phyloP scores from a whole-genome alignment of 1,140 invertebrate genomes.

The Pachyrhynchus sulphureomaculatus region DNA sequence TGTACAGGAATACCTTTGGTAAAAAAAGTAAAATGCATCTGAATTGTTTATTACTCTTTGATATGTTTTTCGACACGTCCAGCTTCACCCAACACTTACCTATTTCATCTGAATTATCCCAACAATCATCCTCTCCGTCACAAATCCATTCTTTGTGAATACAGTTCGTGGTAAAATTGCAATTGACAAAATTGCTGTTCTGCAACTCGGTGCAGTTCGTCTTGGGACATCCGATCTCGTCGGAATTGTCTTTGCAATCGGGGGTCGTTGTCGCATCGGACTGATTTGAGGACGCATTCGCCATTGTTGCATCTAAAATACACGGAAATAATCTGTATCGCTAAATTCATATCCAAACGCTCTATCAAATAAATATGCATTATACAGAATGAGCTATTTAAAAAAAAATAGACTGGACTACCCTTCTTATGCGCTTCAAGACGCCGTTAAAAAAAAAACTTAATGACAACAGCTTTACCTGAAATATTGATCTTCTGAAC shows the following conservation, averaged over 20 bases:
- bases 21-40: too few relatives aligned
- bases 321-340: conserved; percentile 55
- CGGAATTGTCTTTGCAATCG: conserved; percentile 68
- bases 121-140: conserved; percentile 80
- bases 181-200: conserved; percentile 53
- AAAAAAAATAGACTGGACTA: too few relatives aligned
- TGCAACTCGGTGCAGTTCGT: conserved; percentile 39
- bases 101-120: conserved; percentile 78
- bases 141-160: conserved; percentile 66
- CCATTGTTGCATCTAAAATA: conserved; percentile 75
- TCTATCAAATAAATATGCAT: too few relatives aligned
- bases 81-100: too few relatives aligned
- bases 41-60: too few relatives aligned
- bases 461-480: too few relatives aligned
- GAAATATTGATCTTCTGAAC: too few relatives aligned
- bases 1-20: too few relatives aligned
- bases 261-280: conserved; percentile 68
- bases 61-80: too few relatives aligned
- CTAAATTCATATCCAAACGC: too few relatives aligned
- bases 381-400: too few relatives aligned
- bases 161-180: conserved; percentile 63
- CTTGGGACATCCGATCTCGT: conserved; percentile 57
- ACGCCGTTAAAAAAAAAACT: neutral
- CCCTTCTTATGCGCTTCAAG: too few relatives aligned
- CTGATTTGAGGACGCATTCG: conserved; percentile 72